Base-by-base conservation (phyloP, 2,797 vertebrate species). In the Discoglossus pictus region DNA sequence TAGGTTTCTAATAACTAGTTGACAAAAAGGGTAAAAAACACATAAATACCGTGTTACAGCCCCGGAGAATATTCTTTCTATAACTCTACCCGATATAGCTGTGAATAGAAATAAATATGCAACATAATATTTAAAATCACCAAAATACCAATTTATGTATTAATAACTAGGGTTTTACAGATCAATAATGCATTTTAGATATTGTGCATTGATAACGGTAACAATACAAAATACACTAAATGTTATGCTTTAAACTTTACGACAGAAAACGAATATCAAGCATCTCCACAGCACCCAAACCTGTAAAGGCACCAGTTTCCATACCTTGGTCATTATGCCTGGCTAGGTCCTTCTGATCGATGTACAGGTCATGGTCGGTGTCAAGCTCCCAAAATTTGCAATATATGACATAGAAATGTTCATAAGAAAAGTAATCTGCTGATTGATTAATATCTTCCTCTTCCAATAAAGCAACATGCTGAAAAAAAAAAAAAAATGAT, bases 381-480 rank as follows among this genome's bases (percentile, higher is more conserved):
- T 99, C 97, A 74, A 99, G 84, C 87, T 98, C 97, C 94, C 95
- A 98, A 83, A 99, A 99, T 81, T 98, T 98, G 84, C 95, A 98
- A 83, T 98, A 98, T 80, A 99, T 97, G 43, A 99, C 97, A 10
- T 98, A 98, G 81, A 99, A 98, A 76, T 99, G 96, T 76, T 98
- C 95, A 2, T 98, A 99, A 36, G 96, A 98, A 86, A 98, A 99
- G 81, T 90, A 98, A 20, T 98, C 96, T 0, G 93, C 94, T 76
- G 97, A 83, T 84, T 96, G 94, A 88, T 98, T 99, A 76, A 98
- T 93, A 68, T 98, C 94, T 1, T 93, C 86, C 75, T 96, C 96
- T 78, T 98, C 96, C 80, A 98, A 86, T 68, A 97, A 79, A 0
- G 89, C 89, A 76, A 99, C 88, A 17, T 94, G 93, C 96, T 99